Percentiles rank a stretch among this genome's conserved stretches.
Conservation (phyloP, 1,140 invertebrate species). For the Ceratina calcarata region DNA sequence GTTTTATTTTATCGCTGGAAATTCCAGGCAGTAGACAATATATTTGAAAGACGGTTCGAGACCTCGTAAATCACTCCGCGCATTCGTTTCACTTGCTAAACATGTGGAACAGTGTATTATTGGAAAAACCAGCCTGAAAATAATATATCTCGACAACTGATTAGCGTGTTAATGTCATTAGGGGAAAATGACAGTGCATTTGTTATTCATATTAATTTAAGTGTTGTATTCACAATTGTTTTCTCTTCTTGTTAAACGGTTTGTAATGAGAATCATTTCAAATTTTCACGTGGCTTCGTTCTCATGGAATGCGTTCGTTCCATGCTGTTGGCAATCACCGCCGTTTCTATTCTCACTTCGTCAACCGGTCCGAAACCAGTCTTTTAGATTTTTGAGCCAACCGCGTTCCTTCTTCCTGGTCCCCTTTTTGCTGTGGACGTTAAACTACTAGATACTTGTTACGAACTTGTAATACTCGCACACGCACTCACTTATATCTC, state of each 20-base stretch:
- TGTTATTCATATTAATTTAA: too few species aligned
- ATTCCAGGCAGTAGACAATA: not conserved
- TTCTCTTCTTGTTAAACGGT: not conserved
- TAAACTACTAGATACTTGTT: not conserved
- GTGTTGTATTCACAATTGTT: too few species aligned
- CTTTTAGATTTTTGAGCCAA: conserved; percentile 20
- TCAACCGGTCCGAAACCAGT: conserved; percentile 45
- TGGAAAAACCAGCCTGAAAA: not conserved
- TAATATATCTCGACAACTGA: not conserved
- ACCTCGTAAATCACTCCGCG: not conserved
- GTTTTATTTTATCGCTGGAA: not conserved
- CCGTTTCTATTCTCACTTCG: conserved; percentile 32
- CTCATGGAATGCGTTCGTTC: conserved; percentile 9
- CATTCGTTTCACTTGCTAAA: not conserved
- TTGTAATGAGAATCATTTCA: not conserved
- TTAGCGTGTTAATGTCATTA: not conserved
- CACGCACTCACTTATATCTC: too few species aligned
- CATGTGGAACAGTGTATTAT: not conserved
- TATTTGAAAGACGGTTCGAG: not conserved
- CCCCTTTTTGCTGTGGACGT: not conserved
- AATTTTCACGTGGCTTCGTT: not conserved
- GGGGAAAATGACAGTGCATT: not conserved
- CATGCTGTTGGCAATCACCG: conserved; percentile 19
- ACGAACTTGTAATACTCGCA: too few species aligned
- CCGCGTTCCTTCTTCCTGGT: conserved; percentile 5